Percentiles rank a stretch among this genome's conserved stretches.
Evolutionary conservation across 2,113 vertebrate genomes (phyloP).

Genomic region (Raja brachyura): DNA sequence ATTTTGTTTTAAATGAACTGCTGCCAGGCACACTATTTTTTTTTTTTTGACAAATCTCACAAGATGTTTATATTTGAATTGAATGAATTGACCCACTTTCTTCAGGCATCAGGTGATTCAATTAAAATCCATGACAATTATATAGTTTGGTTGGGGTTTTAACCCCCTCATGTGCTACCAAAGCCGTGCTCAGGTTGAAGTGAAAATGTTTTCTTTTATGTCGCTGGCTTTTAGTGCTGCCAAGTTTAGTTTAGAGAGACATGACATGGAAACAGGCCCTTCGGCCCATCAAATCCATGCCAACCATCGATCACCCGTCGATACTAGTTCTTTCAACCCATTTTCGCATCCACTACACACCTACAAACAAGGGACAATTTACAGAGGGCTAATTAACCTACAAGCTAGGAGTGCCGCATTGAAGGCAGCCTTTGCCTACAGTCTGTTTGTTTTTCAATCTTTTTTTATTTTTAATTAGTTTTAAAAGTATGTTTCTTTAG

Average conservation of each 20-base stretch:
- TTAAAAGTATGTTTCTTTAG: no score
- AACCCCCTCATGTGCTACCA: background rate
- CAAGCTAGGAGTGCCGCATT: no score
- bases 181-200: background rate
- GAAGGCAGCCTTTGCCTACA: no score
- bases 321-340: no score
- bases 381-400: no score
- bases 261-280: no score
- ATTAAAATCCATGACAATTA: slow-evolving; percentile 21
- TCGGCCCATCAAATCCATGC: no score
- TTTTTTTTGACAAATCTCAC: slow-evolving; percentile 3
- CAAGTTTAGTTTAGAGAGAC: background rate
- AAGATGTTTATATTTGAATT: slow-evolving; percentile 12
- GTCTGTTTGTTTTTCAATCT: no score
- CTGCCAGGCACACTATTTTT: background rate
- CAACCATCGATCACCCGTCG: no score
- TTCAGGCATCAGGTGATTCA: background rate
- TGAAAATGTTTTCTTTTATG: background rate
- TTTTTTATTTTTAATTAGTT: no score
- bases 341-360: no score
- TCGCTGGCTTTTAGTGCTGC: background rate
- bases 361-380: no score
- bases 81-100: background rate
- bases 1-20: background rate
- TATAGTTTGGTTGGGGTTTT: background rate